A percentile compares a stretch with the other conserved stretches of the same genome.
phyloP scores from a whole-genome alignment of 2,888 invertebrate genomes.

The Helleia helle region DNA sequence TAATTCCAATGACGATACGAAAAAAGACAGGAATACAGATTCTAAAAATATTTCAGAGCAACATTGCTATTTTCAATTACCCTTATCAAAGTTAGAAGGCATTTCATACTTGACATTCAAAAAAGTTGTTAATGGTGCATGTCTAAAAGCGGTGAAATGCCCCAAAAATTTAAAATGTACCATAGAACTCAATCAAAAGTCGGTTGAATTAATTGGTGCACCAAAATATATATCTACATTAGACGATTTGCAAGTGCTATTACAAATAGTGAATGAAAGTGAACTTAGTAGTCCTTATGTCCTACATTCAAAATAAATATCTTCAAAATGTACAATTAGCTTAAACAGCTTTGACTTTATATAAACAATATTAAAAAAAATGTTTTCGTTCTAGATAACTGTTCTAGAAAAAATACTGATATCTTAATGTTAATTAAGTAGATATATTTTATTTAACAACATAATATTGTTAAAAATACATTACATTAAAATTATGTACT shows the following conservation, averaged over 20 bases:
- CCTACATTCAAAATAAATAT: conserved; percentile 32
- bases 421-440: background rate
- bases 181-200: conserved; percentile 52
- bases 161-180: conserved; percentile 58
- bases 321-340: conserved; percentile 1
- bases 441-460: background rate
- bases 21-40: conserved; percentile 6
- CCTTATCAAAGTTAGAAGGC: conserved; percentile 21
- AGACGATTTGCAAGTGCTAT: conserved; percentile 61
- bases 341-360: background rate
- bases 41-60: conserved; percentile 14
- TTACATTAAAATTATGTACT: background rate
- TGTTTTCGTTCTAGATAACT: background rate
- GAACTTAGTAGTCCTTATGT: conserved; percentile 57
- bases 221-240: conserved; percentile 59
- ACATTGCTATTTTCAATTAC: conserved; percentile 21
- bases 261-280: conserved; percentile 67
- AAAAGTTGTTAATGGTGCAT: conserved; percentile 42
- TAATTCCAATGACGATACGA: background rate
- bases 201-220: conserved; percentile 60
- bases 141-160: conserved; percentile 53
- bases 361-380: background rate
- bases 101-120: conserved; percentile 57
- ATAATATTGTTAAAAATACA: background rate
- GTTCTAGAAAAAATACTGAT: background rate